These are phyloP conservation scores for Phalera bucephala DNA, from an alignment of 2,888 invertebrate species.

Conservation along the genomic window DNA sequence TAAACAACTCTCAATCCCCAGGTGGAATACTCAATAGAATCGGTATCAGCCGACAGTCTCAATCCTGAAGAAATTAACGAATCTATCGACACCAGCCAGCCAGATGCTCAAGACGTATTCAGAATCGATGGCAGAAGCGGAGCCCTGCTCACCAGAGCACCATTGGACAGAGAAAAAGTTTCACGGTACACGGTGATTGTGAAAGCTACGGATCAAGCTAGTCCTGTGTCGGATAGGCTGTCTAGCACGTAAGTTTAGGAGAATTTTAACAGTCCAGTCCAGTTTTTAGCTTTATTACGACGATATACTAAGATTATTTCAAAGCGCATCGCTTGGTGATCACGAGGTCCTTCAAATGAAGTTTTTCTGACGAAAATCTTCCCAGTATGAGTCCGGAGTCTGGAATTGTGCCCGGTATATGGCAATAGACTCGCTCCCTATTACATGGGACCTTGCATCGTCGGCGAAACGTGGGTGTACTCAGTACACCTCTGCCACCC, in stretches of 20 bases:
- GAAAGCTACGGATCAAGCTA: slow-evolving; percentile 93
- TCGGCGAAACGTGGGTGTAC: too few species aligned
- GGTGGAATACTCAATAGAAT: slow-evolving; percentile 90
- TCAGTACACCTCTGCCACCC: too few species aligned
- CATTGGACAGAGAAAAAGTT: slow-evolving; percentile 94
- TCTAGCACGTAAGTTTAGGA: slow-evolving; percentile 85
- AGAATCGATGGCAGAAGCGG: slow-evolving; percentile 93
- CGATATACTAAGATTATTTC: too few species aligned
- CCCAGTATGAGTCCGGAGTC: too few species aligned
- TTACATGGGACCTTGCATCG: too few species aligned
- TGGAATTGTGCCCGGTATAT: too few species aligned
- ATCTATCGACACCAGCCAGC: slow-evolving; percentile 50
- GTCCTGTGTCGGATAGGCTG: slow-evolving; percentile 89
- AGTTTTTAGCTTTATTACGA: too few species aligned
- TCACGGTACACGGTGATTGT: slow-evolving; percentile 93
- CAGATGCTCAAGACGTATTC: slow-evolving; percentile 89
- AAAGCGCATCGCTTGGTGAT: too few species aligned
- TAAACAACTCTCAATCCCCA: slow-evolving; percentile 30
- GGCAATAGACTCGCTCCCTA: too few species aligned
- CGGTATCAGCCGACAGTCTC: slow-evolving; percentile 82
- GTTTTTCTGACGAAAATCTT: too few species aligned
- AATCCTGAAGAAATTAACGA: slow-evolving; percentile 57
- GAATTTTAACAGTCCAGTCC: neutral
- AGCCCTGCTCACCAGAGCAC: slow-evolving; percentile 91
- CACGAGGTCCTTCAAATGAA: too few species aligned